Evolutionary conservation across 2,888 invertebrate species (phyloP).

Genomic region (Druceiella hillmani): DNA sequence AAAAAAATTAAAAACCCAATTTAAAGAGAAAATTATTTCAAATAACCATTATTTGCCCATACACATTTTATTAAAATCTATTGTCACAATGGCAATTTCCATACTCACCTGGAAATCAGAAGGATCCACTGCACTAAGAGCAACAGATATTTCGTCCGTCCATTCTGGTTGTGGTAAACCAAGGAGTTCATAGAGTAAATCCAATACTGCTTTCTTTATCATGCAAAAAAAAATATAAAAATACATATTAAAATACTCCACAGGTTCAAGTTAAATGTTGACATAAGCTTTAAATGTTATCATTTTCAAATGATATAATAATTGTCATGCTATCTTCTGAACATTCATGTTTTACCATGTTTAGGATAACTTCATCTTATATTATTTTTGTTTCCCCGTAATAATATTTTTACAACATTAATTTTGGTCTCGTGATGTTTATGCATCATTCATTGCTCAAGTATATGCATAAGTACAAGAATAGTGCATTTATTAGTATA

Average conservation of each 20-base stretch:
- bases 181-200: constrained; percentile 85
- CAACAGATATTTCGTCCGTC: constrained; percentile 89
- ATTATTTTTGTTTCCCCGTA: too few species aligned
- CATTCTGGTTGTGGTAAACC: constrained; percentile 84
- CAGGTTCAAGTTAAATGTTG: not conserved
- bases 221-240: constrained; percentile 24
- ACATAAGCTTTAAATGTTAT: constrained; percentile 2
- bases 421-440: too few species aligned
- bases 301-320: too few species aligned
- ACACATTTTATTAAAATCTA: constrained; percentile 10
- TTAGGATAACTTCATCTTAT: too few species aligned
- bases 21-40: too few species aligned
- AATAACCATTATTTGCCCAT: not conserved
- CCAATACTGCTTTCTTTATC: constrained; percentile 90
- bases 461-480: too few species aligned
- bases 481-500: too few species aligned
- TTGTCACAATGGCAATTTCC: not conserved
- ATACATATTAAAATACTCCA: not conserved
- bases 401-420: too few species aligned
- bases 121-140: constrained; percentile 84
- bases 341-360: too few species aligned
- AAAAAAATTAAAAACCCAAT: too few species aligned
- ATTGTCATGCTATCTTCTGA: too few species aligned
- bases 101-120: constrained; percentile 60
- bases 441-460: too few species aligned